Percentiles rank a stretch among this genome's conserved stretches.
These are phyloP conservation scores for Sebastes minor DNA, from an alignment of 2,797 vertebrate species.

Conservation along the genomic window DNA sequence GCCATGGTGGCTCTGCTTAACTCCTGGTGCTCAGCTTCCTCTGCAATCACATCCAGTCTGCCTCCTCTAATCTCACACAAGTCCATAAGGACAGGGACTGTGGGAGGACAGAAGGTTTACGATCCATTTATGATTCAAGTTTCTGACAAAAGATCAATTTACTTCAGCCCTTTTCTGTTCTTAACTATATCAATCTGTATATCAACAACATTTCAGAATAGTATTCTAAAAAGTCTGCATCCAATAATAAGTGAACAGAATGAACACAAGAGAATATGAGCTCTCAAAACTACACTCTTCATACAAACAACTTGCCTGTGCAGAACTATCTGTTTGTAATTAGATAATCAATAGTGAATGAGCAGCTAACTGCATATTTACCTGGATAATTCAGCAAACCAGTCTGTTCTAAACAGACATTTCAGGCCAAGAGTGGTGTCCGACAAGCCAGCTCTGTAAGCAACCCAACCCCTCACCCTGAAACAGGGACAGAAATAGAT, in stretches of 20 bases:
- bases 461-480: slow-evolving; percentile 45
- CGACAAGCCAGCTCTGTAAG: slow-evolving; percentile 61
- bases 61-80: slow-evolving; percentile 82
- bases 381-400: slow-evolving; percentile 43
- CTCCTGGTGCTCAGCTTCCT: slow-evolving; percentile 75
- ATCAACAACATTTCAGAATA: not conserved
- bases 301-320: not conserved
- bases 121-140: not conserved
- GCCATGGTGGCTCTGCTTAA: slow-evolving; percentile 47
- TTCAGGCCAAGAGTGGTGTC: slow-evolving; percentile 56
- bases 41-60: slow-evolving; percentile 81
- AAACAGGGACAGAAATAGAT: slow-evolving; percentile 87
- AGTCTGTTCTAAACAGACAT: slow-evolving; percentile 32
- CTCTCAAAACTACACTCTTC: not conserved
- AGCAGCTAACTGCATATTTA: slow-evolving; percentile 30
- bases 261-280: not conserved
- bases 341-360: not conserved
- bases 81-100: slow-evolving; percentile 75
- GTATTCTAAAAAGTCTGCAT: not conserved
- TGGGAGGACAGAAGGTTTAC: not conserved
- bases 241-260: not conserved
- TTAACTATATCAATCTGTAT: not conserved
- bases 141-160: not conserved
- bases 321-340: not conserved
- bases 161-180: not conserved